Conservation (phyloP, 92 coral and sea anemone genomes). For the Umimayanthus kanabou region DNA sequence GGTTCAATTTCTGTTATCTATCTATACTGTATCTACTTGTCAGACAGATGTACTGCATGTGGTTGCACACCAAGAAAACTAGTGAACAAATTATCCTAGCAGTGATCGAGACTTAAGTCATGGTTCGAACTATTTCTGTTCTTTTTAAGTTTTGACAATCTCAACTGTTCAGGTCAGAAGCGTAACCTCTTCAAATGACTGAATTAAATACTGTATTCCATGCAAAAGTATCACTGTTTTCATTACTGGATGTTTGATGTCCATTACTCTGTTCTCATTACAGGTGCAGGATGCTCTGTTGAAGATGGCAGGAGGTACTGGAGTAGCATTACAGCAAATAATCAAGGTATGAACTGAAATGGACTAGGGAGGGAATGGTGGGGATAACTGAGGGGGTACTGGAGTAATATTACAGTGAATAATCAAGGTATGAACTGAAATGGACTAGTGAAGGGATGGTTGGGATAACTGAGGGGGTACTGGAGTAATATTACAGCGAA, state of each 20-base stretch:
- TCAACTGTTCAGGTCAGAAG: too few species aligned
- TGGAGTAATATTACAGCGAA: background rate
- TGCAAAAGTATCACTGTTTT: background rate
- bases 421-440: too few species aligned
- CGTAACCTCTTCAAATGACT: background rate
- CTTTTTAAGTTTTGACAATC: too few species aligned
- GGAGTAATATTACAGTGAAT: too few species aligned
- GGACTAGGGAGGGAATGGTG: background rate
- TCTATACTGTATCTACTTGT: too few species aligned
- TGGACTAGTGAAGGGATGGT: background rate
- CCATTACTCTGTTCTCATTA: background rate
- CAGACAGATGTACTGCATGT: too few species aligned
- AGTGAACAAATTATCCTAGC: too few species aligned
- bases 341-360: constrained; percentile 51
- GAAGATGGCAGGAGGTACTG: constrained; percentile 59
- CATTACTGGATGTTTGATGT: background rate
- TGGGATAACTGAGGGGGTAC: background rate
- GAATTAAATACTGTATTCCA: background rate
- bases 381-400: too few species aligned
- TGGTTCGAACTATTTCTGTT: too few species aligned
- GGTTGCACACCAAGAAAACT: too few species aligned
- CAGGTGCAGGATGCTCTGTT: constrained; percentile 72
- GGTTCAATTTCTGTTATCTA: too few species aligned
- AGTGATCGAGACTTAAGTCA: too few species aligned
- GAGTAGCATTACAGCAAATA: constrained; percentile 60